These are phyloP conservation scores for Philereme vetulata DNA, from an alignment of 2,888 invertebrate genomes.

Conservation along the genomic window DNA sequence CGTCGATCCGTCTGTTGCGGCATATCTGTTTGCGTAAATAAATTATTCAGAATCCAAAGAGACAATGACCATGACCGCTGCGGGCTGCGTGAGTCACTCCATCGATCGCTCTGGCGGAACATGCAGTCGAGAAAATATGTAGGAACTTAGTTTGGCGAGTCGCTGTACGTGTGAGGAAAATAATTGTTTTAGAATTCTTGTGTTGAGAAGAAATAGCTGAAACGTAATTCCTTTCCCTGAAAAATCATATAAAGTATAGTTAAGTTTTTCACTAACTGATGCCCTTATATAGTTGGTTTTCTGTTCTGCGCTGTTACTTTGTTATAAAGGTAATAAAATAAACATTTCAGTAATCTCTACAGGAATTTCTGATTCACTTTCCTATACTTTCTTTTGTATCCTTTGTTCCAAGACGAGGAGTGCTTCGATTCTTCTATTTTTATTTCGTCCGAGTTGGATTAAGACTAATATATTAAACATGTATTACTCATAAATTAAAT, in stretches of 20 bases:
- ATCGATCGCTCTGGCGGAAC: slow-evolving; percentile 32
- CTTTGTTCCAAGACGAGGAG: neutral
- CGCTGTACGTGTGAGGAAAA: slow-evolving; percentile 10
- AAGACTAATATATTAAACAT: too few species aligned
- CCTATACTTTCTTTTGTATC: neutral
- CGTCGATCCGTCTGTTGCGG: slow-evolving; percentile 26
- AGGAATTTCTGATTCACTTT: slow-evolving; percentile 8
- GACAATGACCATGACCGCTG: slow-evolving; percentile 42
- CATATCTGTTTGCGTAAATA: slow-evolving; percentile 32
- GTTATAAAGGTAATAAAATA: neutral
- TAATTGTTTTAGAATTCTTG: slow-evolving; percentile 13
- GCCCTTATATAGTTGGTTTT: too few species aligned
- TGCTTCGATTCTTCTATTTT: too few species aligned
- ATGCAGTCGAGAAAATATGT: slow-evolving; percentile 20
- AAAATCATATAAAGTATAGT: neutral
- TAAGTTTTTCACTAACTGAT: neutral
- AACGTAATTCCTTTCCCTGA: too few species aligned
- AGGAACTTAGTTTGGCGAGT: slow-evolving; percentile 16
- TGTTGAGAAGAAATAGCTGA: slow-evolving; percentile 1
- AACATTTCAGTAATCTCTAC: neutral
- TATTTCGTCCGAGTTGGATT: too few species aligned
- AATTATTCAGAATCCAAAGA: slow-evolving; percentile 30
- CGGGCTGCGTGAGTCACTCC: slow-evolving; percentile 34
- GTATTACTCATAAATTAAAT: too few species aligned
- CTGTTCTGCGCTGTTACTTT: too few species aligned